Conservation (phyloP, 2,888 invertebrate genomes). For the Lithophane leautieri region DNA sequence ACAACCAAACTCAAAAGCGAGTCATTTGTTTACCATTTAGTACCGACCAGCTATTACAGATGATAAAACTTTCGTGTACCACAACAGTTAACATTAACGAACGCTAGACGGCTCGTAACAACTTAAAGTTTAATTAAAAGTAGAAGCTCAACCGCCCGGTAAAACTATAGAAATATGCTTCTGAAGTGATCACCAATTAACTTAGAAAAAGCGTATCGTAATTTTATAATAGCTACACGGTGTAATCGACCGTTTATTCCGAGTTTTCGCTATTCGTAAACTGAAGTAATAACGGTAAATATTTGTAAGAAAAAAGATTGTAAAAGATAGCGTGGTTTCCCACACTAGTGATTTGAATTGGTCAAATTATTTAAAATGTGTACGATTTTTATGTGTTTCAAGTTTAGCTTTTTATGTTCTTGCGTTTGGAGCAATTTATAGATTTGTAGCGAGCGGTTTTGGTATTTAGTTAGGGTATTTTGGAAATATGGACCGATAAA, state of each 20-base stretch:
- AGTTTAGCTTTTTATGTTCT: slow-evolving; percentile 60
- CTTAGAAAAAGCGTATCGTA: slow-evolving; percentile 84
- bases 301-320: slow-evolving; percentile 73
- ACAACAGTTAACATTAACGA: slow-evolving; percentile 68
- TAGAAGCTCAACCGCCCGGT: slow-evolving; percentile 78
- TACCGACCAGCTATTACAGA: slow-evolving; percentile 52
- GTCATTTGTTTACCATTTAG: slow-evolving; percentile 67
- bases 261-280: slow-evolving; percentile 75
- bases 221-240: slow-evolving; percentile 69
- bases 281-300: slow-evolving; percentile 78
- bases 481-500: slow-evolving; percentile 11
- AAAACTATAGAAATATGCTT: slow-evolving; percentile 78
- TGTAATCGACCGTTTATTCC: slow-evolving; percentile 70
- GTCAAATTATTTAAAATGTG: slow-evolving; percentile 68
- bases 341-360: slow-evolving; percentile 80
- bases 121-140: slow-evolving; percentile 76
- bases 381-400: slow-evolving; percentile 68
- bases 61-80: slow-evolving; percentile 71
- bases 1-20: slow-evolving; percentile 41
- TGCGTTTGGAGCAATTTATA: slow-evolving; percentile 61
- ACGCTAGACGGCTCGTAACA: slow-evolving; percentile 66
- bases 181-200: slow-evolving; percentile 84
- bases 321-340: slow-evolving; percentile 78
- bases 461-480: slow-evolving; percentile 51
- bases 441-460: slow-evolving; percentile 54